Evolutionary conservation across 2,797 vertebrate species (phyloP).

Genomic region (Mus caroli): DNA sequence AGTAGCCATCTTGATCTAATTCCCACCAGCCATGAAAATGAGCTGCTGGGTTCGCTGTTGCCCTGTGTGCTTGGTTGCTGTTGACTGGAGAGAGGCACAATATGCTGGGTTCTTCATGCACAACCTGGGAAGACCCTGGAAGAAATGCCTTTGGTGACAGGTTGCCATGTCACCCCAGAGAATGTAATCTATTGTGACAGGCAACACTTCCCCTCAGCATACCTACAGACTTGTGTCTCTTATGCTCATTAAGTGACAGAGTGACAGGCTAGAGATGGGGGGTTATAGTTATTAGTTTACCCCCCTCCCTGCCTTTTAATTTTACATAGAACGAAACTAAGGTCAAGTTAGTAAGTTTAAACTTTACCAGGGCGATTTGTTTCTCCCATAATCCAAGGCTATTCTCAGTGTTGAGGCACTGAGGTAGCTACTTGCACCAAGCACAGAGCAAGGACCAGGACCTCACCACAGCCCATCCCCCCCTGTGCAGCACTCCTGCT

Average conservation of each 20-base stretch:
- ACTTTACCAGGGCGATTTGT: background rate
- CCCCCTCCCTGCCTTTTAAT: background rate
- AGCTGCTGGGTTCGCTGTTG: background rate
- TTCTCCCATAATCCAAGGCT: background rate
- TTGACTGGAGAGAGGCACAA: background rate
- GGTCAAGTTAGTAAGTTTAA: background rate
- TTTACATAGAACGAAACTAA: conserved; percentile 21
- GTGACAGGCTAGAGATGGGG: background rate
- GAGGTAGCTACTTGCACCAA: background rate
- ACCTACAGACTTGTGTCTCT: background rate
- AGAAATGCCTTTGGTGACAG: background rate
- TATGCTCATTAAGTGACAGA: background rate
- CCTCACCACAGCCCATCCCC: background rate
- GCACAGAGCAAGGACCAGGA: background rate
- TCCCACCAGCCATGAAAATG: background rate
- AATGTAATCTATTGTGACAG: background rate
- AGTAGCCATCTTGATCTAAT: background rate
- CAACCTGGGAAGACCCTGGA: background rate
- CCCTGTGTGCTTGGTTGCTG: background rate
- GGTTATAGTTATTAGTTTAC: background rate
- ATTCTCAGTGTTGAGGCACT: too few species aligned
- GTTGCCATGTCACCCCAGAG: background rate
- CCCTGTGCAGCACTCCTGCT: background rate
- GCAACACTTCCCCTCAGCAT: background rate
- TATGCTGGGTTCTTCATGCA: background rate